phyloP scores from a whole-genome alignment of 2,113 vertebrate species.

The Rutilus rutilus region DNA sequence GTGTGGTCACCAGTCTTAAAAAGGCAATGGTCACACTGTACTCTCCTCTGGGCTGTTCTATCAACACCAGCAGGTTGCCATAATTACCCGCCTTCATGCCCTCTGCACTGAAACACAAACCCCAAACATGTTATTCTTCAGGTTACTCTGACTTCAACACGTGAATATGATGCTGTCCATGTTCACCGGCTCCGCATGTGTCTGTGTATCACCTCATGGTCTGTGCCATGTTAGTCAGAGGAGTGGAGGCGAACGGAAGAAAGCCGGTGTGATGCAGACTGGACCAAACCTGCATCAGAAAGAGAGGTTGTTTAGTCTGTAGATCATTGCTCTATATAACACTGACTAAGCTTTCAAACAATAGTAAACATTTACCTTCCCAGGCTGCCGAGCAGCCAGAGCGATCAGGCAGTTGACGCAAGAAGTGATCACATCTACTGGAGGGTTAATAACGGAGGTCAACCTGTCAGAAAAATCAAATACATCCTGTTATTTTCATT shows the following conservation, averaged over 20 bases:
- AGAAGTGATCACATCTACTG: constrained; percentile 93
- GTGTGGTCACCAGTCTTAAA: constrained; percentile 88
- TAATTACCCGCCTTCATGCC: constrained; percentile 98
- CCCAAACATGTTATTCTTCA: background rate
- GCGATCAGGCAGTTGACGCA: constrained; percentile 94
- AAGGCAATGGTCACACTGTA: constrained; percentile 92
- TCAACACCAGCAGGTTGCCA: constrained; percentile 89
- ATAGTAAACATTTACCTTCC: constrained; percentile 79
- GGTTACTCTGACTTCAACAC: background rate
- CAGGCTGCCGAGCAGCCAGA: constrained; percentile 90
- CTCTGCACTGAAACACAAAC: constrained; percentile 82
- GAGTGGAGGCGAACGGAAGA: constrained; percentile 88
- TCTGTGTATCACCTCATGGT: constrained; percentile 83
- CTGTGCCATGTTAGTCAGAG: constrained; percentile 86
- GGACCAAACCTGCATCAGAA: constrained; percentile 87
- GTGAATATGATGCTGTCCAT: background rate
- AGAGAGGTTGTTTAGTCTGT: background rate
- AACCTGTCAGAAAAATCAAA: constrained; percentile 73
- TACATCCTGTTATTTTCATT: background rate
- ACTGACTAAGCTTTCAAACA: background rate
- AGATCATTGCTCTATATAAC: too few species aligned
- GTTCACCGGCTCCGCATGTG: background rate
- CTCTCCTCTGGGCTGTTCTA: constrained; percentile 94
- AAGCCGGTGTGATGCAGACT: constrained; percentile 96
- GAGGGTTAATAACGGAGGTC: constrained; percentile 91